Conservation (phyloP, 2,888 invertebrate genomes). For the Drosophila bunnanda region DNA sequence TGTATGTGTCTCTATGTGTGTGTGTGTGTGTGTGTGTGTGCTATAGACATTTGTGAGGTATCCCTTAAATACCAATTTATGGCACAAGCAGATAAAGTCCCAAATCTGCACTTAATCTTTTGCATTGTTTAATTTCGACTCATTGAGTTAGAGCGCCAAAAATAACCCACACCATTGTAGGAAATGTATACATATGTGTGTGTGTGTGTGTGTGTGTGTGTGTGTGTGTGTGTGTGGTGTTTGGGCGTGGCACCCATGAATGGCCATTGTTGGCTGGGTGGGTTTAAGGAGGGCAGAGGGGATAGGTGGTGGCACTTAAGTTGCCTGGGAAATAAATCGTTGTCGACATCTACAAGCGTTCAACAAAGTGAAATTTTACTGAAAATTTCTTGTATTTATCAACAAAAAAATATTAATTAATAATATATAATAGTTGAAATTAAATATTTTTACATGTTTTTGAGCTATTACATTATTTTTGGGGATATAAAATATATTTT, state of each 20-base stretch:
- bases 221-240: slow-evolving; percentile 5
- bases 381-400: not conserved
- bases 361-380: not conserved
- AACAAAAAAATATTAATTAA: not conserved
- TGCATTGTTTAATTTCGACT: slow-evolving; percentile 84
- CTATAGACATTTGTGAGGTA: slow-evolving; percentile 80
- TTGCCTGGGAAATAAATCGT: slow-evolving; percentile 77
- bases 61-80: slow-evolving; percentile 84
- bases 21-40: slow-evolving; percentile 40
- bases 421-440: too few relatives aligned
- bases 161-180: slow-evolving; percentile 33
- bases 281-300: not conserved
- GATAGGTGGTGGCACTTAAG: slow-evolving; percentile 53
- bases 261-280: slow-evolving; percentile 53
- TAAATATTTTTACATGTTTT: not conserved
- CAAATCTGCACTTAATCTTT: slow-evolving; percentile 85
- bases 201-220: slow-evolving; percentile 6
- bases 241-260: slow-evolving; percentile 30
- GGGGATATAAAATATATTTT: not conserved
- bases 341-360: slow-evolving; percentile 56
- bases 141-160: slow-evolving; percentile 78
- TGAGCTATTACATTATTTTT: too few relatives aligned
- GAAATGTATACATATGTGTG: slow-evolving; percentile 7
- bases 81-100: slow-evolving; percentile 84
- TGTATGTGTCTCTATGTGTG: slow-evolving; percentile 1